Evolutionary conservation across 2,888 invertebrate species (phyloP).

Genomic region (Papilio elwesi): DNA sequence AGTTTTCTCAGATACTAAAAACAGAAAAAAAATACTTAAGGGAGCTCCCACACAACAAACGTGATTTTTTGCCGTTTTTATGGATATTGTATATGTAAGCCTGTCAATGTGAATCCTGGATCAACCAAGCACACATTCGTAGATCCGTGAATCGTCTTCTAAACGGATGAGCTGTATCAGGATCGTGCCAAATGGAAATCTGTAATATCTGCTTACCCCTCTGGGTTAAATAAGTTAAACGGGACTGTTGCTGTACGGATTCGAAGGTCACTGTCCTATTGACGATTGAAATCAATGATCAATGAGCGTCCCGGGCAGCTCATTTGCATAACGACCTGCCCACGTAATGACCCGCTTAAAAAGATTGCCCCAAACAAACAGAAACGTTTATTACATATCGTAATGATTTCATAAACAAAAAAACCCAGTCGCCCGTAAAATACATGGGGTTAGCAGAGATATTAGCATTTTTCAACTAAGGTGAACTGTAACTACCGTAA

Average conservation of each 20-base stretch:
- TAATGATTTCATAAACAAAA: neutral
- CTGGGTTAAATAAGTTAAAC: neutral
- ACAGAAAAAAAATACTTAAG: too few relatives aligned
- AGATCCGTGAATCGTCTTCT: neutral
- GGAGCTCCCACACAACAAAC: too few relatives aligned
- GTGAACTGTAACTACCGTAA: too few relatives aligned
- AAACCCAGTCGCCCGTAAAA: neutral
- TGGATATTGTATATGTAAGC: too few relatives aligned
- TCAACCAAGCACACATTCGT: neutral
- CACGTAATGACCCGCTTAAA: constrained; percentile 42
- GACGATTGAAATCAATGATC: constrained; percentile 30
- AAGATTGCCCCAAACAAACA: constrained; percentile 37
- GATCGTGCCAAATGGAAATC: too few relatives aligned
- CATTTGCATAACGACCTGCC: constrained; percentile 49
- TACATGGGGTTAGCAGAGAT: neutral
- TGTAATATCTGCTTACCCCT: neutral
- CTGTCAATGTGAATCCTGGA: too few relatives aligned
- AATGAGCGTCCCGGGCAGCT: constrained; percentile 27
- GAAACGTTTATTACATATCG: constrained; percentile 1
- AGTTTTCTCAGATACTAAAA: too few relatives aligned
- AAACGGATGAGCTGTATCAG: too few relatives aligned
- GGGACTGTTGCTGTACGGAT: neutral
- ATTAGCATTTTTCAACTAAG: neutral
- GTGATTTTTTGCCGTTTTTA: too few relatives aligned
- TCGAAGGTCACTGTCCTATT: constrained; percentile 24